These are phyloP conservation scores for Paraescarpia echinospica DNA, from an alignment of 1,140 invertebrate genomes.

Conservation along the genomic window DNA sequence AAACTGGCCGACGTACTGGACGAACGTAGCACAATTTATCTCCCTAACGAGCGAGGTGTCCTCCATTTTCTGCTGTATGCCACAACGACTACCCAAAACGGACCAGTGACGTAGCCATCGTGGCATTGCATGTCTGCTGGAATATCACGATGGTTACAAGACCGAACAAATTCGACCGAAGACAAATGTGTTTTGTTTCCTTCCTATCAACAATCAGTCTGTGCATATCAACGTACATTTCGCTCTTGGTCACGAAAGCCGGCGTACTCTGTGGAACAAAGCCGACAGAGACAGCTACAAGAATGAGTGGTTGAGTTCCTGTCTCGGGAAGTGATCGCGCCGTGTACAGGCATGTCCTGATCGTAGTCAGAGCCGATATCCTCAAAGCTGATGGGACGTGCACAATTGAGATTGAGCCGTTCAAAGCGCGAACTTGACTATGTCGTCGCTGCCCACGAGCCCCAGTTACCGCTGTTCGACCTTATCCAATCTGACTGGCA, in stretches of 20 bases:
- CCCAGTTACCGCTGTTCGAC: constrained; percentile 41
- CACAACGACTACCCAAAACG: constrained; percentile 16
- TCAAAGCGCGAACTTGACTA: neutral
- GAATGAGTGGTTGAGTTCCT: constrained; percentile 38
- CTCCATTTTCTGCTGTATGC: neutral
- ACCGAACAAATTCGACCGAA: neutral
- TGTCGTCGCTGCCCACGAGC: constrained; percentile 55
- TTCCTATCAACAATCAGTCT: constrained; percentile 28
- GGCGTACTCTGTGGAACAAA: constrained; percentile 29
- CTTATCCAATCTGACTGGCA: neutral
- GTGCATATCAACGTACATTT: constrained; percentile 36
- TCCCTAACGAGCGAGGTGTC: constrained; percentile 7
- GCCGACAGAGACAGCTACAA: constrained; percentile 31
- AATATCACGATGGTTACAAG: neutral
- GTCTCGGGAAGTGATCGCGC: constrained; percentile 34
- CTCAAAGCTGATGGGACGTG: neutral
- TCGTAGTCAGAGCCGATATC: neutral
- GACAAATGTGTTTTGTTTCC: neutral
- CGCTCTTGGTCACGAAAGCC: constrained; percentile 34
- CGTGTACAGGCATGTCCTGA: constrained; percentile 8
- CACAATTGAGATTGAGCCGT: constrained; percentile 15
- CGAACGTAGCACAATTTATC: neutral
- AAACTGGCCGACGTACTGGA: neutral
- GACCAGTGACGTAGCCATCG: neutral
- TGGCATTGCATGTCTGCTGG: neutral